Evolutionary conservation across 2,113 vertebrate species (phyloP).

Genomic region (Jaculus jaculus): DNA sequence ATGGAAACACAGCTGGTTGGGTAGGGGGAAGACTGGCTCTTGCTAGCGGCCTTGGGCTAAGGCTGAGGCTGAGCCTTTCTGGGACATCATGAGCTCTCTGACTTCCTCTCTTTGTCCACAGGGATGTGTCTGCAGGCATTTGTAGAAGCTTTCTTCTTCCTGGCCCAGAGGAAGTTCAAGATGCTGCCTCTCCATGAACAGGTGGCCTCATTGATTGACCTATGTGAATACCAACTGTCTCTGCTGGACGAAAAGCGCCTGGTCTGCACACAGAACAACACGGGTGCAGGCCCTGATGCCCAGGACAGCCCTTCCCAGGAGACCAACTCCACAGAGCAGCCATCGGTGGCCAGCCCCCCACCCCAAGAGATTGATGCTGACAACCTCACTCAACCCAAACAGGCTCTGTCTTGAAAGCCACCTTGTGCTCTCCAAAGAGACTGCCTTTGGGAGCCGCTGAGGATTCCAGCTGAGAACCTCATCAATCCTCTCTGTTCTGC

Average conservation of each 20-base stretch:
- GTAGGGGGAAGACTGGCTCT: neutral
- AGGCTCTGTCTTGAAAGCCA: conserved; percentile 60
- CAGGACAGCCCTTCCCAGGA: conserved; percentile 36
- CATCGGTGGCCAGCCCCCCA: fast-evolving
- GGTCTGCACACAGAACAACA: conserved; percentile 75
- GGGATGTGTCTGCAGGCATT: conserved; percentile 97
- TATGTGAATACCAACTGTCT: conserved; percentile 91
- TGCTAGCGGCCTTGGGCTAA: neutral
- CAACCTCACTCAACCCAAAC: conserved; percentile 71
- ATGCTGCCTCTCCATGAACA: conserved; percentile 86
- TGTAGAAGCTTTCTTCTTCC: conserved; percentile 92
- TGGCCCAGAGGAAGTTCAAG: conserved; percentile 93
- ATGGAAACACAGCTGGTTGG: fast-evolving
- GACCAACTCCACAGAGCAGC: neutral
- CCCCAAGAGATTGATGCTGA: conserved; percentile 56
- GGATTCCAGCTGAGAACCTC: fast-evolving
- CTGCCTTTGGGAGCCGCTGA: neutral
- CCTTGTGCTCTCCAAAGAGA: neutral
- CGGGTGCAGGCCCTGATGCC: neutral
- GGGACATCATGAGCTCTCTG: neutral
- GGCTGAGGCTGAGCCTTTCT: neutral
- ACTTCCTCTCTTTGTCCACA: conserved; percentile 71
- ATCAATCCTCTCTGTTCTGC: neutral
- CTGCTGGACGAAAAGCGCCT: conserved; percentile 86
- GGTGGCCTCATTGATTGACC: conserved; percentile 87